Percentiles rank a stretch among this genome's conserved stretches.
Evolutionary conservation across 2,113 vertebrate genomes (phyloP).

Genomic region (Chaetura pelagica): DNA sequence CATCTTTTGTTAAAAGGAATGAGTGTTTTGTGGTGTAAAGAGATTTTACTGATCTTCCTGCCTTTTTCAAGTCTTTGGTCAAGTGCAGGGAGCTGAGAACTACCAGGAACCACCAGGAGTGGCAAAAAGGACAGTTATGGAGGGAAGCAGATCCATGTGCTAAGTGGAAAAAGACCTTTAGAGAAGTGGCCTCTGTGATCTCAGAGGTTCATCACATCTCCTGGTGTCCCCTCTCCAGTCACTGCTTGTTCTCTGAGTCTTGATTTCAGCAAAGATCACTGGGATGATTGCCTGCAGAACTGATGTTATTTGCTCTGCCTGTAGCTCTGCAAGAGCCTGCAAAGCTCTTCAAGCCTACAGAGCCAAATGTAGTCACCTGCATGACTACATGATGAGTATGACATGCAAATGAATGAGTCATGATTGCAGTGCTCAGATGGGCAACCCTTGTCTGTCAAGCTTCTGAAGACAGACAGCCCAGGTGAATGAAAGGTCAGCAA

Average conservation of each 20-base stretch:
- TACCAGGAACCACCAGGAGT: not conserved
- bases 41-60: not conserved
- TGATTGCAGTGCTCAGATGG: not conserved
- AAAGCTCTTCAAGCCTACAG: not conserved
- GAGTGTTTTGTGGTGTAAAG: not conserved
- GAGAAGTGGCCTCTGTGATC: not conserved
- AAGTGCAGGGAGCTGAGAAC: not conserved
- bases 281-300: not conserved
- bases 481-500: not conserved
- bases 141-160: not conserved
- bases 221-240: not conserved
- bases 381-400: accelerated
- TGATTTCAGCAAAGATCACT: not conserved
- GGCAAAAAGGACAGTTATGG: not conserved
- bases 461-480: accelerated
- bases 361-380: not conserved
- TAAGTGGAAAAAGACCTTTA: not conserved
- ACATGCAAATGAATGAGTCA: not conserved
- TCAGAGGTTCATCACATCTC: not conserved
- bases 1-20: not conserved
- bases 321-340: not conserved
- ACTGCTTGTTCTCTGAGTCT: not conserved
- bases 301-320: not conserved
- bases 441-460: not conserved
- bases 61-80: not conserved